Conservation (phyloP, 1,140 invertebrate genomes). For the Zaprionus ghesquierei region DNA sequence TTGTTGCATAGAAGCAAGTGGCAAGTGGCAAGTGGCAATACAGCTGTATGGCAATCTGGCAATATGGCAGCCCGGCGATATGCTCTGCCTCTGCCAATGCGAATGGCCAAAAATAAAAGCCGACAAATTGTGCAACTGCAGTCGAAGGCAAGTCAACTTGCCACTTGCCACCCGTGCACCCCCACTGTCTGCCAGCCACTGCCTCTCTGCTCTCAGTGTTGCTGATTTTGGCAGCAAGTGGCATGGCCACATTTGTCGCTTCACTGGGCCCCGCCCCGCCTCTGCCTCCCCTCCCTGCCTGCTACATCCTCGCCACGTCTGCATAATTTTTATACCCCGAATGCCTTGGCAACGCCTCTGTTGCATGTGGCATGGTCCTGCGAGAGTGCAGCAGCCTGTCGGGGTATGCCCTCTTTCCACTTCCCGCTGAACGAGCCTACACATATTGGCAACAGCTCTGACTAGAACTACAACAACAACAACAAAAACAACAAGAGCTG, state of each 20-base stretch:
- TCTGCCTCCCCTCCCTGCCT: background rate
- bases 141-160: constrained; percentile 58
- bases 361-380: constrained; percentile 21
- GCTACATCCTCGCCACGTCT: constrained; percentile 52
- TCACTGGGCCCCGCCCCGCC: constrained; percentile 36
- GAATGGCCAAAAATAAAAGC: constrained; percentile 72
- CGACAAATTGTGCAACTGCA: constrained; percentile 77
- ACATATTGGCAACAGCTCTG: background rate
- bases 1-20: constrained; percentile 79
- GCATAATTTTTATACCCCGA: constrained; percentile 72
- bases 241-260: constrained; percentile 77
- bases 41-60: constrained; percentile 30
- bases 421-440: background rate
- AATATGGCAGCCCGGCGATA: constrained; percentile 25
- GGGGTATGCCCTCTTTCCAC: too few species aligned
- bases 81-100: constrained; percentile 26
- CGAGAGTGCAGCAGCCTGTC: background rate
- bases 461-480: background rate
- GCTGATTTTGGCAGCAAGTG: constrained; percentile 79
- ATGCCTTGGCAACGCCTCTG: constrained; percentile 60
- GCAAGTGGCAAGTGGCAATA: constrained; percentile 61
- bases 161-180: background rate
- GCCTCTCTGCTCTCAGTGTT: constrained; percentile 15
- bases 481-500: background rate
- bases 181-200: background rate